Conservation (phyloP, 2,113 vertebrate species). For the Muscicapa adusta region DNA sequence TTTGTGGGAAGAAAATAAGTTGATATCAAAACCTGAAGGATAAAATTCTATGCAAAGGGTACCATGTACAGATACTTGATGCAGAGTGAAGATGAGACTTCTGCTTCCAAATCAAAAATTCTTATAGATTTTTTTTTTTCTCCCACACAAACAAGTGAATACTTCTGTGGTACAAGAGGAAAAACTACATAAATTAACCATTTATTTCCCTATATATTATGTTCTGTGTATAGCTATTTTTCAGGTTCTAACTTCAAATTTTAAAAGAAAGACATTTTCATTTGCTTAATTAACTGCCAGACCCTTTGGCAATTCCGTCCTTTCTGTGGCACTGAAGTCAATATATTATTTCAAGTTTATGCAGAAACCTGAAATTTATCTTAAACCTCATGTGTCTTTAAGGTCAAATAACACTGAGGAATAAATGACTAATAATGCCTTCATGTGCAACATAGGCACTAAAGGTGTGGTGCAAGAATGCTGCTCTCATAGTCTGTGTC, state of each 20-base stretch:
- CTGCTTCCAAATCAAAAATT: not conserved
- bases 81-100: not conserved
- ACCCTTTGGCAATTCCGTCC: conserved; percentile 8
- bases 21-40: not conserved
- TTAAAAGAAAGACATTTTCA: not conserved
- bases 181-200: not conserved
- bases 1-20: not conserved
- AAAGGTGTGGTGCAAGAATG: not conserved
- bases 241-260: not conserved
- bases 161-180: not conserved
- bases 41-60: not conserved
- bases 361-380: not conserved
- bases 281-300: conserved; percentile 23
- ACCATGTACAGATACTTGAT: not conserved
- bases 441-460: not conserved
- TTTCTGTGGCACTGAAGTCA: not conserved
- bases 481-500: not conserved
- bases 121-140: not conserved
- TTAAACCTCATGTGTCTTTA: not conserved
- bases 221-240: not conserved
- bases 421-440: not conserved
- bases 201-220: not conserved
- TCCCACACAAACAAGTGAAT: not conserved
- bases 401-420: not conserved
- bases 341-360: not conserved